A percentile compares a stretch with the other conserved stretches of the same genome.
Evolutionary conservation across 2,797 vertebrate genomes (phyloP).

Genomic region (Brachyrhaphis roseni): DNA sequence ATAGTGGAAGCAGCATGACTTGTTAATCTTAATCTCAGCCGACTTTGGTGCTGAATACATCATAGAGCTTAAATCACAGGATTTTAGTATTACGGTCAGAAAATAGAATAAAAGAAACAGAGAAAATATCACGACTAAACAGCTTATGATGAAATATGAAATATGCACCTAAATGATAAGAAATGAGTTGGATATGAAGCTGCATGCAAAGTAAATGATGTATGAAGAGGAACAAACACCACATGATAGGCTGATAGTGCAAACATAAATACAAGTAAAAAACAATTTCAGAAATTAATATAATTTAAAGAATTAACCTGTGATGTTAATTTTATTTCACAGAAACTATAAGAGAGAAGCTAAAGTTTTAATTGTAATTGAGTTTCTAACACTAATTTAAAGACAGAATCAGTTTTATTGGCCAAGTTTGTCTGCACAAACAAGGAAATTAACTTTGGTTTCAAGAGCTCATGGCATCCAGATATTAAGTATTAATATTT

Average conservation of each 20-base stretch:
- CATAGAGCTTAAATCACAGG: slow-evolving; percentile 25
- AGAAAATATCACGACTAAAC: neutral
- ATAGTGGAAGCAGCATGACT: slow-evolving; percentile 52
- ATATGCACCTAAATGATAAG: neutral
- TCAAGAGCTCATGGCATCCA: too few relatives aligned
- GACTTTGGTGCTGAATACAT: slow-evolving; percentile 34
- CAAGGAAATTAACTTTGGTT: too few relatives aligned
- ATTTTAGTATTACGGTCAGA: neutral
- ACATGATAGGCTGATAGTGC: neutral
- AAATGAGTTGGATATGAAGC: neutral
- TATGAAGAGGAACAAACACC: neutral
- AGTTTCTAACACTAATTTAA: neutral
- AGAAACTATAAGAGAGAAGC: too few relatives aligned
- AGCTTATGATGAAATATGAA: neutral
- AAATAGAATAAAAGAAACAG: neutral
- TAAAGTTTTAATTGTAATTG: neutral
- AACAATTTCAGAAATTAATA: neutral
- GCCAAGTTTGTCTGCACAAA: too few relatives aligned
- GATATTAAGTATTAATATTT: too few relatives aligned
- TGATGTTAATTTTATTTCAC: neutral
- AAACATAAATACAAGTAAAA: neutral
- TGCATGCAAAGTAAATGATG: neutral
- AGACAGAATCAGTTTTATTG: neutral
- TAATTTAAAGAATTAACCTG: neutral
- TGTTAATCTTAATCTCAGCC: slow-evolving; percentile 67